Evolutionary conservation across 64 coral and sea anemone genomes (phyloP), one percentile per base, ranked within the genome.

Genomic region (Catalaphyllia jardinei): DNA sequence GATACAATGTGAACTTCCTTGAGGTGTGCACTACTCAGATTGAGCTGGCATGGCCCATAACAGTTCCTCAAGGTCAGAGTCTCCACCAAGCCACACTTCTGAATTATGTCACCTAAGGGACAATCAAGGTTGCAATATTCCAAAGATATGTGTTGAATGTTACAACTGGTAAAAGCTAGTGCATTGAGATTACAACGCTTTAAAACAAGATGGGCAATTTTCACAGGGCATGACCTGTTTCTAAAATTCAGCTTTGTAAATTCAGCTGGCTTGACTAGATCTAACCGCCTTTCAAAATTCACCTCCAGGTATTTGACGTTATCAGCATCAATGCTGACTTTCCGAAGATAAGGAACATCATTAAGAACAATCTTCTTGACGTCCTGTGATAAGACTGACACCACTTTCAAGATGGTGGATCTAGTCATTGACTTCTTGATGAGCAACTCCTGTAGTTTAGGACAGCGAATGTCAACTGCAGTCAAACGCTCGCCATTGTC

Each of bases 331-430:
- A 94, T 8, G 31, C n/a, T 86, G n/a, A 92, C 33, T 57, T 71
- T 98, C 62, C 89, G 65, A 18, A 98, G 88, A 51, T 94, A 87
- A 79, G 93, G 92, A n/a, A 98, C 89, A 75, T 98, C 89, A 81
- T 67, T 79, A 39, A 98, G 10, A n/a, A 89, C 71, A 87, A 98
- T 27, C 28, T 72, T 73, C 38, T 67, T 62, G 52, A 82, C 54
- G 19, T 89, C 65, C 31, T 86, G 52, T 30, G 90, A 80, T 67
- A 19, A 88, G 33, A 98, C 73, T 80, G 80, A 62, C 64, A 94
- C 60, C 28, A 71, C 86, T 76, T 92, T 98, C 55, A 94, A 71
- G 67, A 90, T 88, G 78, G 96, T 77, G 3, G 92, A 74, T 67
- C 88, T 87, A 10, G 91, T 78, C 61, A 92, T 79, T 2, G 92